These are phyloP conservation scores for Spermophilus dauricus DNA, from an alignment of 2,113 vertebrate genomes.

Conservation along the genomic window DNA sequence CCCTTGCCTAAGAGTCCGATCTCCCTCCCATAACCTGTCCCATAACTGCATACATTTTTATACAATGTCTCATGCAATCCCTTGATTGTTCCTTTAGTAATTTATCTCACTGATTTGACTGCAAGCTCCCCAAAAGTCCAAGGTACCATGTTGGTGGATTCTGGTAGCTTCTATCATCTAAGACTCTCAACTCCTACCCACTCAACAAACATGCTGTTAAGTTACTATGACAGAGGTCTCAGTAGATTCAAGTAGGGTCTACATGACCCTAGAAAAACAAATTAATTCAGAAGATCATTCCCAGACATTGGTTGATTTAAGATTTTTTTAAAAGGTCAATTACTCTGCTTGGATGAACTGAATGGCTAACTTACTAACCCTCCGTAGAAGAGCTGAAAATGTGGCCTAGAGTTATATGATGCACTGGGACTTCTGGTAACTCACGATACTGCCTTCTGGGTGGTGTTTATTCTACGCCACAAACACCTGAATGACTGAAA, in stretches of 20 bases:
- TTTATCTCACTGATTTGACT: background rate
- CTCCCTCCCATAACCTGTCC: background rate
- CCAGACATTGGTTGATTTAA: background rate
- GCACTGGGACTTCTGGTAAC: conserved; percentile 69
- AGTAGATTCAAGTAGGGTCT: background rate
- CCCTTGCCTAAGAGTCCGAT: too few relatives aligned
- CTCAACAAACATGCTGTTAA: background rate
- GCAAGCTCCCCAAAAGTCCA: background rate
- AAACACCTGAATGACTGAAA: conserved; percentile 80
- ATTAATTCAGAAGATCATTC: conserved; percentile 4
- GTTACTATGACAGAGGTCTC: background rate
- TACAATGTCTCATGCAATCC: background rate
- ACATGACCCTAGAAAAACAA: conserved; percentile 17
- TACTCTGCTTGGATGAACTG: conserved; percentile 39
- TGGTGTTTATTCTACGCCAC: conserved; percentile 78
- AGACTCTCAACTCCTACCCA: background rate
- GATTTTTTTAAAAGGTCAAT: conserved; percentile 57
- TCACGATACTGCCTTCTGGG: conserved; percentile 71
- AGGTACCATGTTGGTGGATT: background rate
- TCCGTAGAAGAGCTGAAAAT: background rate
- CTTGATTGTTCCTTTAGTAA: background rate
- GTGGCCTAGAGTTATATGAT: conserved; percentile 54
- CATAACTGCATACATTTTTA: background rate
- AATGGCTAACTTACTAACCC: conserved; percentile 54
- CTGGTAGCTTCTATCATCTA: accelerated